A percentile compares a stretch with the other conserved stretches of the same genome.
phyloP scores from a whole-genome alignment of 2,888 invertebrate species.

The Cryptophagus acutangulus region DNA sequence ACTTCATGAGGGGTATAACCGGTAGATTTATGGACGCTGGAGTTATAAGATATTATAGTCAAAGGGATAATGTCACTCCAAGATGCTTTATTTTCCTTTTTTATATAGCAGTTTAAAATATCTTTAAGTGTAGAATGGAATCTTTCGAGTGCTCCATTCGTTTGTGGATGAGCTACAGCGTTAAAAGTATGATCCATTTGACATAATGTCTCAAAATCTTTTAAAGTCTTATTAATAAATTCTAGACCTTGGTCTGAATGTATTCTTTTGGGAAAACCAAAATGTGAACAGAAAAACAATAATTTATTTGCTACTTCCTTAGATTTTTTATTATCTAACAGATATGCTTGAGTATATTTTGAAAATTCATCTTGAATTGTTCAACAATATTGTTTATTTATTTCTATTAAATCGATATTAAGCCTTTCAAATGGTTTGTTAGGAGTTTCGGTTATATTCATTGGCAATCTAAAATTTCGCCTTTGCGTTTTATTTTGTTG shows the following conservation, averaged over 20 bases:
- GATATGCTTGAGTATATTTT: not conserved
- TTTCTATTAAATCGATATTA: conserved; percentile 1
- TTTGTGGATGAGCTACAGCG: not conserved
- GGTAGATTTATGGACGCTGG: not conserved
- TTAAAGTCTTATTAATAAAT: not conserved
- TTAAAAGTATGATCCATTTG: conserved; percentile 1
- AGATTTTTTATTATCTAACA: not conserved
- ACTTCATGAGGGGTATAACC: not conserved
- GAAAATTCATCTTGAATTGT: conserved; percentile 1
- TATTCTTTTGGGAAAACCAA: not conserved
- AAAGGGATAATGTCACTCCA: not conserved
- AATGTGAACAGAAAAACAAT: not conserved
- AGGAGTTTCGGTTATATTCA: too few species aligned
- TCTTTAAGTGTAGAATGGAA: conserved; percentile 4
- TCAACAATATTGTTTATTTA: not conserved
- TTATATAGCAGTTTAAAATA: not conserved
- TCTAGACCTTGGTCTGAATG: not conserved
- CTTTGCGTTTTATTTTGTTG: too few species aligned
- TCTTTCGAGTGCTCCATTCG: conserved; percentile 1
- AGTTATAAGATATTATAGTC: not conserved
- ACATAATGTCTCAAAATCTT: not conserved
- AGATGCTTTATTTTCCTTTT: not conserved
- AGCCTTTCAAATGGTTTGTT: not conserved
- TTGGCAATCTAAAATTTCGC: too few species aligned
- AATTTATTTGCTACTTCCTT: not conserved